A percentile compares a stretch with the other conserved stretches of the same genome.
Evolutionary conservation across 2,888 invertebrate species (phyloP).

Genomic region (Nephrotoma appendiculata): DNA sequence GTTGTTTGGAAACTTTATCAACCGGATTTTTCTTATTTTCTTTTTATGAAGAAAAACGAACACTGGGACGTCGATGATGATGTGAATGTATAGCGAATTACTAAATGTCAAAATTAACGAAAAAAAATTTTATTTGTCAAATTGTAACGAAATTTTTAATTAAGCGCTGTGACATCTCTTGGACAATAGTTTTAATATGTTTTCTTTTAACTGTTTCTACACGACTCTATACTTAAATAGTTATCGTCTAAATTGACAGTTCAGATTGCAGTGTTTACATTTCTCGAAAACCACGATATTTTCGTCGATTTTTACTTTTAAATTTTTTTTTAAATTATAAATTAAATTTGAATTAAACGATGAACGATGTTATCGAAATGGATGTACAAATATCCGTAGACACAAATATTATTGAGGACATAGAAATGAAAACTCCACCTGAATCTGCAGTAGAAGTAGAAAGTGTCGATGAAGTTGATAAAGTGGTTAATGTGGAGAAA

Average conservation of each 20-base stretch:
- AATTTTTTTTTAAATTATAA: background rate
- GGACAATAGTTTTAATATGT: background rate
- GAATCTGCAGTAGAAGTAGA: background rate
- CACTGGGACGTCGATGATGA: background rate
- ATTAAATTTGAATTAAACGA: background rate
- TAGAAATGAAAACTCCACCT: background rate
- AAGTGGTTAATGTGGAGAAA: background rate
- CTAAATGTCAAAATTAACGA: background rate
- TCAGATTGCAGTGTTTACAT: background rate
- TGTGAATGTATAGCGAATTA: background rate
- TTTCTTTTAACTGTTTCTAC: background rate
- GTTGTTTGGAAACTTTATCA: background rate
- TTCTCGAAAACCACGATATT: background rate
- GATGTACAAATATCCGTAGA: background rate
- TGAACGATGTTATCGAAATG: background rate
- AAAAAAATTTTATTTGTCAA: background rate
- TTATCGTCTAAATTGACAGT: background rate
- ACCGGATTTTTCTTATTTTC: background rate
- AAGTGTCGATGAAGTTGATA: background rate
- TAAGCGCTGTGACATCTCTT: background rate
- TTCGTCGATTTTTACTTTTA: background rate
- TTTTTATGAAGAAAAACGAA: background rate
- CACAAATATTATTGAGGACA: background rate
- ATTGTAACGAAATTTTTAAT: background rate
- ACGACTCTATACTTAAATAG: background rate